Base-by-base conservation (phyloP, 2,888 invertebrate species). In the Drosophila putrida region DNA sequence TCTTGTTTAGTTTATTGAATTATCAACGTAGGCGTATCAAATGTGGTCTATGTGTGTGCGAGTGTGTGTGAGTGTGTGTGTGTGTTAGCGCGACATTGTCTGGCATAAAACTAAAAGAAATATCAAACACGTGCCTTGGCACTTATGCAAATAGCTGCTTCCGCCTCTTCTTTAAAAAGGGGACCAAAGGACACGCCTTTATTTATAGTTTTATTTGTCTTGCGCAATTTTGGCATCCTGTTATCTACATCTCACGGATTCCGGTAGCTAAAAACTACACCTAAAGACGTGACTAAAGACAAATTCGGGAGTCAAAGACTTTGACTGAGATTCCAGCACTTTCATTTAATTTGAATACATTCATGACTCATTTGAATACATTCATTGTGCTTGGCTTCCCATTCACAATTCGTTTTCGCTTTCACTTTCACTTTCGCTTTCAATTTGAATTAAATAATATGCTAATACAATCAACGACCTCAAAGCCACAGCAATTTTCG, bases 1-100 rank as follows among this genome's bases (percentile, higher is more conserved):
- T 80, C 78, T 84, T 81, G 80, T 78, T 87, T 81, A 89, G 89
- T 90, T 87, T 90, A 90, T 87, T 87, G 89, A 87, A 87, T 90
- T 89, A 86, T 90, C 87, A 83, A 60, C 61, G 69, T 10, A 54
- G 53, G 53, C 60, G 46, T 57, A 57, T 41, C 36, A 11, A 57
- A 60, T 55, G 67, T 47, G 20, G 27, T 31, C 38, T 61, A 31
- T 58, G 28, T 69, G 44, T 65, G 36, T 43, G n/a, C 25, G 10
- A 36, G 33, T 43, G 25, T 57, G 35, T 58, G 61, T 15, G 9
- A 39, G 36, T 46, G 44, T 50, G 39, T 46, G 10, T 43, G 9
- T 46, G 47, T 53, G 44, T 43, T 27, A 36, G 13, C 54, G 46
- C 53, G 44, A 63, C 55, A 64, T 65, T 75, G 60, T 79, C 64